phyloP scores from a whole-genome alignment of 2,888 invertebrate species.

The Elmis aenea region DNA sequence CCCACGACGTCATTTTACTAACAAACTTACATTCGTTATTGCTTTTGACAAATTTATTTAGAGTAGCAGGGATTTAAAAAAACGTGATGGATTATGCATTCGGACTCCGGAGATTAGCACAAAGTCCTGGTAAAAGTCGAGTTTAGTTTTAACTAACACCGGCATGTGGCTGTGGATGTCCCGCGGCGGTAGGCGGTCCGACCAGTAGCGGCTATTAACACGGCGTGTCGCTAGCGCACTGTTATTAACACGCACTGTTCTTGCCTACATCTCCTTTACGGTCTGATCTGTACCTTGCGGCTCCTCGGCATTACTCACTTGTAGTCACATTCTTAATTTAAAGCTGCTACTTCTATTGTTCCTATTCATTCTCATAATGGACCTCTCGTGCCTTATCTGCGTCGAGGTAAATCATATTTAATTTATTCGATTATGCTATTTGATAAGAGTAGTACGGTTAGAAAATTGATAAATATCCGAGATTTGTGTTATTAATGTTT shows the following conservation, averaged over 20 bases:
- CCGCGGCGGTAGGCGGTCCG: conserved; percentile 17
- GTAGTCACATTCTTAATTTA: background rate
- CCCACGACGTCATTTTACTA: too few relatives aligned
- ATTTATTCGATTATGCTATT: conserved; percentile 11
- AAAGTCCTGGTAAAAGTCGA: too few relatives aligned
- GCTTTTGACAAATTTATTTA: too few relatives aligned
- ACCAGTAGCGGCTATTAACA: conserved; percentile 21
- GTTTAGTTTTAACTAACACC: background rate
- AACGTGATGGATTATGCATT: too few relatives aligned
- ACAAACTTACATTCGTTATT: too few relatives aligned
- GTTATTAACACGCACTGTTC: conserved; percentile 20
- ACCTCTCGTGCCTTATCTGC: conserved; percentile 7
- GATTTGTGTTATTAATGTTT: too few relatives aligned
- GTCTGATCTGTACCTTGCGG: background rate
- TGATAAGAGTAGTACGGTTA: conserved; percentile 9
- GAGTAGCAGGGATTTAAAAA: too few relatives aligned
- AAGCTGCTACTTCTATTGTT: background rate
- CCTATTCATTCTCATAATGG: background rate
- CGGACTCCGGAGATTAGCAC: too few relatives aligned
- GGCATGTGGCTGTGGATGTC: conserved; percentile 9
- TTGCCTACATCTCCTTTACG: background rate
- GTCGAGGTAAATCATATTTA: conserved; percentile 11
- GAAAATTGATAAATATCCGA: conserved; percentile 15
- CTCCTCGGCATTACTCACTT: background rate
- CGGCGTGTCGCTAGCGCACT: conserved; percentile 16